Evolutionary conservation across 2,113 vertebrate species (phyloP), one percentile per base, ranked within the genome.

Genomic region (Myotis yumanensis): DNA sequence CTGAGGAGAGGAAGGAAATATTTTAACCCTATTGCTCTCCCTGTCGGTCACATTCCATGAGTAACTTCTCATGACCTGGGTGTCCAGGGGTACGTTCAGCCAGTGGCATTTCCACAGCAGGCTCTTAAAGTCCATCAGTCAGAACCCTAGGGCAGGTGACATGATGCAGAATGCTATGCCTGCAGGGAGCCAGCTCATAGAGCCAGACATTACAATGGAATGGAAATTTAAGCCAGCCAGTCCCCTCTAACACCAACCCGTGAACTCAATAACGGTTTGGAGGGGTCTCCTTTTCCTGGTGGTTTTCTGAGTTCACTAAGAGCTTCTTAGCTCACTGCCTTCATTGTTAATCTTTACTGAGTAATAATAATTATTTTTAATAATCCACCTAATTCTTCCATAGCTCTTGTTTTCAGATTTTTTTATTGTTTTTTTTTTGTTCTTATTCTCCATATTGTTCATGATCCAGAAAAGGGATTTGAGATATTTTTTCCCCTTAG

Each of bases 271-370:
- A n/a, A 73, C 2, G 23, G 17, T 69, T 86, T 79, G 84, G 32
- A 93, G 11, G 43, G 6, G 0, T 28, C 4, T 46, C 62, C 22
- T 87, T 88, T 86, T 81, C 28, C n/a, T 48, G 37, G 32, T 46
- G 43, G n/a, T 76, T 89, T 89, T 77, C 59, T 73, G 68, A 94
- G 52, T 91, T 86, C 75, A 46, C 23, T 57, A 62, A 94, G 76
- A 25, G 8, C 72, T 46, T 84, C 20, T 95, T 73, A 57, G 46
- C 8, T 88, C 69, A 46, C 22, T 69, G 48, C 28, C 23, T 59
- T 85, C 32, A n/a, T 48, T n/a, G 35, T 82, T 86, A 30, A 46
- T 73, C 59, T 90, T 64, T 68, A 25, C 46, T 75, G 40, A 9
- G 23, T 80, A 54, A 90, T 10, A 57, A 23, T 73, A 76, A 59